A percentile compares a stretch with the other conserved stretches of the same genome.
These are phyloP conservation scores for Euwallacea fornicatus DNA, from an alignment of 1,140 invertebrate species.

Conservation along the genomic window DNA sequence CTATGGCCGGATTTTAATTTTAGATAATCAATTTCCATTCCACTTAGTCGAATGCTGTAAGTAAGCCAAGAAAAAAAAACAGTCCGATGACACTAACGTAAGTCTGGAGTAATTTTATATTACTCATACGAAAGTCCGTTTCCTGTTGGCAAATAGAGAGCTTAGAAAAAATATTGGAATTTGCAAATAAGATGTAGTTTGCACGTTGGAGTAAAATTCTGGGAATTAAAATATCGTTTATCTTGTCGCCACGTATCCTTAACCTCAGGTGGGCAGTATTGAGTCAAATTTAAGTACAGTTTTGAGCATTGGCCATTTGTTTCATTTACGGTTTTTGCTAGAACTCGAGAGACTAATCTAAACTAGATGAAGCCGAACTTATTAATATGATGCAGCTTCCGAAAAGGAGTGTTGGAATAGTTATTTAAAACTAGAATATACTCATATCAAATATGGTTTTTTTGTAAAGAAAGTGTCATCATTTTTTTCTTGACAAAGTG, in stretches of 20 bases:
- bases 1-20: constrained; percentile 25
- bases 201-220: constrained; percentile 13
- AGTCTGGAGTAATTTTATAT: constrained; percentile 26
- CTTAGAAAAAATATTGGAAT: constrained; percentile 19
- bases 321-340: no score
- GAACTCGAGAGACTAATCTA: no score
- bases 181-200: constrained; percentile 18
- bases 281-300: background rate
- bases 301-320: no score
- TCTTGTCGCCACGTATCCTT: constrained; percentile 10
- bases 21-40: constrained; percentile 32
- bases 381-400: no score
- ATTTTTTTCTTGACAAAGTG: no score
- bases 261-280: constrained; percentile 7
- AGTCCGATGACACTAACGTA: constrained; percentile 20
- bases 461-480: no score
- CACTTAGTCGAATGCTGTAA: constrained; percentile 23
- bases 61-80: constrained; percentile 24
- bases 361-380: no score
- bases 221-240: constrained; percentile 17
- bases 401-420: no score
- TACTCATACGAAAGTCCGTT: constrained; percentile 19
- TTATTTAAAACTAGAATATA: no score
- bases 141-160: constrained; percentile 21
- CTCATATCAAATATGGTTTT: no score